These are phyloP conservation scores for Helogale parvula DNA, from an alignment of 2,113 vertebrate genomes.

Conservation along the genomic window DNA sequence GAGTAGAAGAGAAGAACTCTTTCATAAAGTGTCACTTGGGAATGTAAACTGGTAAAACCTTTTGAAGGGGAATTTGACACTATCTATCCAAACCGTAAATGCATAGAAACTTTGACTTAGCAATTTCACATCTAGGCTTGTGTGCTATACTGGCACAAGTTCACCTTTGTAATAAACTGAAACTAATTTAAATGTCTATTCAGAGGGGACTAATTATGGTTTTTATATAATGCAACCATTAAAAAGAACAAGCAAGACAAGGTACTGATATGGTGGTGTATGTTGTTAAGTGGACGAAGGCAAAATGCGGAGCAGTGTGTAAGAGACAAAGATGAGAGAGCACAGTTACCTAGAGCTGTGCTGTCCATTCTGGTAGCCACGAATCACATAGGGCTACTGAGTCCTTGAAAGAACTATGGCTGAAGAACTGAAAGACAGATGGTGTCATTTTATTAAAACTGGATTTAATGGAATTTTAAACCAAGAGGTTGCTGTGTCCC, in stretches of 20 bases:
- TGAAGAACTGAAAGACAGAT: background rate
- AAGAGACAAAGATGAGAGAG: background rate
- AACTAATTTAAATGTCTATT: background rate
- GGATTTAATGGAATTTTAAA: background rate
- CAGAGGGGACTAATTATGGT: background rate
- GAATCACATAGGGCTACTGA: background rate
- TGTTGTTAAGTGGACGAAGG: background rate
- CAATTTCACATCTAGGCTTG: background rate
- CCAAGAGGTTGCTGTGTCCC: background rate
- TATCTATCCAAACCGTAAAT: background rate
- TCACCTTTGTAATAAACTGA: background rate
- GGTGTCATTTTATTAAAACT: background rate
- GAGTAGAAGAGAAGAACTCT: background rate
- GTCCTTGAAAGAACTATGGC: background rate
- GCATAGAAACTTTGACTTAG: background rate
- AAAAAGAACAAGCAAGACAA: background rate
- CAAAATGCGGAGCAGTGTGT: background rate
- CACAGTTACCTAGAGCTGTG: background rate
- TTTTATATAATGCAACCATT: background rate
- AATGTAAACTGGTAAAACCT: background rate
- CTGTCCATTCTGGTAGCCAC: background rate
- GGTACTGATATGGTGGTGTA: background rate
- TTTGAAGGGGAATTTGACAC: background rate
- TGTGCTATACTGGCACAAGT: background rate
- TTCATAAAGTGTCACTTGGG: background rate